phyloP scores from a whole-genome alignment of 2,113 vertebrate species.

The Catharus minimus region DNA sequence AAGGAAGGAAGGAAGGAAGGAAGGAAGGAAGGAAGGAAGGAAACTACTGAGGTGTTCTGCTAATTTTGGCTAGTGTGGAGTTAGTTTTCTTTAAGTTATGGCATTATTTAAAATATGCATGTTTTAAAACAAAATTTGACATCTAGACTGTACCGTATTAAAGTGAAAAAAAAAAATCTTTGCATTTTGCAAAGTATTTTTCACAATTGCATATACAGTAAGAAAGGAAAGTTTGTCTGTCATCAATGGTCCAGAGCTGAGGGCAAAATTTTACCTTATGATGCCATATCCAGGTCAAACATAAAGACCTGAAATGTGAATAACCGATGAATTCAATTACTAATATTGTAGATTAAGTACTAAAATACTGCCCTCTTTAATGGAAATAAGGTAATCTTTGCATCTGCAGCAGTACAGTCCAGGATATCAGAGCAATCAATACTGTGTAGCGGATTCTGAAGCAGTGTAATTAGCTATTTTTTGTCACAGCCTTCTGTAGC shows the following conservation, averaged over 20 bases:
- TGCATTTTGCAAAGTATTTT: not conserved
- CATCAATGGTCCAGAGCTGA: rapidly evolving
- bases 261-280: not conserved
- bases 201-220: not conserved
- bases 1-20: too few relatives aligned
- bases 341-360: not conserved
- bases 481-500: not conserved
- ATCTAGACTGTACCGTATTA: not conserved
- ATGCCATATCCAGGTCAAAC: rapidly evolving
- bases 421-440: not conserved
- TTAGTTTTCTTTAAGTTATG: not conserved
- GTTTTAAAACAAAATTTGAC: not conserved
- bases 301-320: not conserved
- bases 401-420: not conserved
- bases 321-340: not conserved
- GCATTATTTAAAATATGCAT: not conserved
- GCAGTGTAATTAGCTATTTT: not conserved
- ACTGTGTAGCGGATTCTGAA: not conserved
- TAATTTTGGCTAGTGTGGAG: not conserved
- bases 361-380: not conserved
- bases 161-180: not conserved
- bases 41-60: not conserved
- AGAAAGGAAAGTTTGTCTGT: not conserved
- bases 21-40: too few relatives aligned
- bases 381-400: not conserved